Percentiles rank a stretch among this genome's conserved stretches.
These are phyloP conservation scores for Gavialis gangeticus DNA, from an alignment of 2,113 vertebrate genomes.

Conservation along the genomic window DNA sequence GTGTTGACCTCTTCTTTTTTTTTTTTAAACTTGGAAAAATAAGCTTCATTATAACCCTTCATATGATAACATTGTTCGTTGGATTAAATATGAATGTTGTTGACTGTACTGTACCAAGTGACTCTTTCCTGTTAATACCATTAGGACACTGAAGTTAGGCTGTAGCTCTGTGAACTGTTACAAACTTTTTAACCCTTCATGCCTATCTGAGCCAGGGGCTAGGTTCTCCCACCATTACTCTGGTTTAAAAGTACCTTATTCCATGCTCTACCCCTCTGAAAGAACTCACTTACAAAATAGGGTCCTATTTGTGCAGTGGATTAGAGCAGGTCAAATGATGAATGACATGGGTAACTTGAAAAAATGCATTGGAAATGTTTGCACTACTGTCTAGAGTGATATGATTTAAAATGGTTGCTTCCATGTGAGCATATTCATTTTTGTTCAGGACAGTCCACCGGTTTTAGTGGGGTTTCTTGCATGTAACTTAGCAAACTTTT, in stretches of 20 bases:
- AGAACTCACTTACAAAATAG: neutral
- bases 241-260: neutral
- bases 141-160: accelerated
- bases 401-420: accelerated
- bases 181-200: neutral
- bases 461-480: neutral
- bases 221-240: accelerated
- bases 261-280: neutral
- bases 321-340: neutral
- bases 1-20: neutral
- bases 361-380: neutral
- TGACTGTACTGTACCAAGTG: neutral
- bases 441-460: neutral
- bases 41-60: neutral
- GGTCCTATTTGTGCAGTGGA: accelerated
- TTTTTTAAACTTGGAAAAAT: neutral
- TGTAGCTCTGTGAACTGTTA: neutral
- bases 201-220: neutral
- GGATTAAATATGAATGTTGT: neutral
- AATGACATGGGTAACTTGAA: neutral
- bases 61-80: neutral
- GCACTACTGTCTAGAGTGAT: neutral
- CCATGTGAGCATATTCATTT: neutral
- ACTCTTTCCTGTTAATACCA: neutral
- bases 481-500: slow-evolving; percentile 12